A percentile compares a stretch with the other conserved stretches of the same genome.
Conservation (phyloP, 2,797 vertebrate genomes). For the Tolypeutes matacus region DNA sequence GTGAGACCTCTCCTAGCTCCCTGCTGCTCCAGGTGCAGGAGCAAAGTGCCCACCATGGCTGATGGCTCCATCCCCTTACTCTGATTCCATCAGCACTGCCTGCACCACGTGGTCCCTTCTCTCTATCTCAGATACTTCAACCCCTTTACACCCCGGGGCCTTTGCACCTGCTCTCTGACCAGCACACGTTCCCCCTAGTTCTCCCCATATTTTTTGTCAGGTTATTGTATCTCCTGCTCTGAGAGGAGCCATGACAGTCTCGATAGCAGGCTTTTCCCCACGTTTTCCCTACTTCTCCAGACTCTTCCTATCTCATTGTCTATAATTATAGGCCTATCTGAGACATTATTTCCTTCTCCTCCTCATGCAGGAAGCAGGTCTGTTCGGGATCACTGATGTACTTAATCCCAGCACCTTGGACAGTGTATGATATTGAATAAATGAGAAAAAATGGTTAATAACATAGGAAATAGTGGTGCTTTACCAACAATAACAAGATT, state of each 20-base stretch:
- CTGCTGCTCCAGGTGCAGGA: no score
- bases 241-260: not conserved
- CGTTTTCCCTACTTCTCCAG: not conserved
- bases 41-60: no score
- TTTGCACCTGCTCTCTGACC: rapidly evolving
- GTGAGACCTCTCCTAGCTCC: no score
- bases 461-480: no score
- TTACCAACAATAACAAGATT: no score
- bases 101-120: no score
- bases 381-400: no score
- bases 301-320: no score
- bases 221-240: not conserved
- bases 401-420: no score
- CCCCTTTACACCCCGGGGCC: rapidly evolving
- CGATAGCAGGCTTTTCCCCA: no score
- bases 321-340: not conserved
- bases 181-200: not conserved
- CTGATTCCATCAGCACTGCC: no score
- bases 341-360: not conserved
- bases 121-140: rapidly evolving
- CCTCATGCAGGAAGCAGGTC: rapidly evolving
- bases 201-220: not conserved
- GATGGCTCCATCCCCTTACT: not conserved
- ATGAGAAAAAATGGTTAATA: not conserved
- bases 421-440: not conserved